Percentiles rank a stretch among this genome's conserved stretches.
These are phyloP conservation scores for Papilio glaucus DNA, from an alignment of 1,140 invertebrate species.

Conservation along the genomic window DNA sequence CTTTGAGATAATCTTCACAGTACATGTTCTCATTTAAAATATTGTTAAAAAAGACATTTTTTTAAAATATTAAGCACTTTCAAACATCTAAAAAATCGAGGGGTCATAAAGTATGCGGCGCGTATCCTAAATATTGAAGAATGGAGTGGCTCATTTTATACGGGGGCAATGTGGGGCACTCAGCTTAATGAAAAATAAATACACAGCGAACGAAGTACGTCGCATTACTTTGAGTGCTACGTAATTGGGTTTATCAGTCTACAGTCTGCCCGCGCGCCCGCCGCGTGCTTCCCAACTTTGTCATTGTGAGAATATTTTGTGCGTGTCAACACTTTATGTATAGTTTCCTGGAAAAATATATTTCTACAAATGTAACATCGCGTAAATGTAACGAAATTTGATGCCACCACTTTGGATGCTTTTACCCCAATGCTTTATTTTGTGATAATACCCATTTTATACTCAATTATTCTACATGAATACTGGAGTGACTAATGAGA, in stretches of 20 bases:
- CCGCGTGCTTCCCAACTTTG: background rate
- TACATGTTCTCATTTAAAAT: no score
- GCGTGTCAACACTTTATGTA: background rate
- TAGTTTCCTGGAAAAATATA: background rate
- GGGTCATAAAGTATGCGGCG: background rate
- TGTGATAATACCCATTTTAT: no score
- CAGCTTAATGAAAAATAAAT: constrained; percentile 32
- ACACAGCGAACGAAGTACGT: background rate
- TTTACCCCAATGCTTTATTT: background rate
- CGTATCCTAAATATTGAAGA: background rate
- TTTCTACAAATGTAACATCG: background rate
- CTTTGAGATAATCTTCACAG: no score
- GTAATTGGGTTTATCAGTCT: constrained; percentile 28
- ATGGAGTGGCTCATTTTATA: background rate
- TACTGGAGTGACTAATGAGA: no score
- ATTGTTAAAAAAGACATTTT: no score
- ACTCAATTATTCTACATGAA: no score
- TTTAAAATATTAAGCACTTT: no score
- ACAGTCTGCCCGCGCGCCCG: background rate
- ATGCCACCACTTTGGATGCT: background rate
- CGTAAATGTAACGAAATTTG: background rate
- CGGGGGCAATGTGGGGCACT: background rate
- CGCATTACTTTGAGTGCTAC: constrained; percentile 18
- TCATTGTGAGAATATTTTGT: background rate
- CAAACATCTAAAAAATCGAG: background rate